Percentiles rank a stretch among this genome's conserved stretches.
These are phyloP conservation scores for Hypocryptadius cinnamomeus DNA, from an alignment of 2,113 vertebrate genomes.

Conservation along the genomic window DNA sequence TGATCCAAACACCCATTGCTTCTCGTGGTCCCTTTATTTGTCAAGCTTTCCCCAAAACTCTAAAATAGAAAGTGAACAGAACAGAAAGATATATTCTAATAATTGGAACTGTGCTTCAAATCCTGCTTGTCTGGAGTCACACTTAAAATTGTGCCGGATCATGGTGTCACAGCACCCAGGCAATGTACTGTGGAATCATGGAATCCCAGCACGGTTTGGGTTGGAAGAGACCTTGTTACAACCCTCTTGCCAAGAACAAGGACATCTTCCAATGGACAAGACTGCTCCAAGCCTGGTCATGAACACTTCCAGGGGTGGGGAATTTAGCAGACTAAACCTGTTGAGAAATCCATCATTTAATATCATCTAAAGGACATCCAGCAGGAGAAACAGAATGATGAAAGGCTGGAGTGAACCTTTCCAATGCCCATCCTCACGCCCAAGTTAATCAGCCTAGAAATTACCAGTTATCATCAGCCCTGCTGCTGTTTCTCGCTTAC, in stretches of 20 bases:
- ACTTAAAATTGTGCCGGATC: not conserved
- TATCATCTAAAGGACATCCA: not conserved
- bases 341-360: not conserved
- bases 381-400: not conserved
- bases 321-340: not conserved
- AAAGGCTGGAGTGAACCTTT: not conserved
- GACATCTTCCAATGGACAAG: not conserved
- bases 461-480: not conserved
- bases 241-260: not conserved
- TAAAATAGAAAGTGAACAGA: not conserved
- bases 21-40: not conserved
- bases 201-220: not conserved
- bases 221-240: not conserved
- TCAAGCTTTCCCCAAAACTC: not conserved
- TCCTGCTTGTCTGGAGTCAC: not conserved
- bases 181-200: too few species aligned
- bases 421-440: not conserved
- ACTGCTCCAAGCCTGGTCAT: not conserved
- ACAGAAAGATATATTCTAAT: not conserved
- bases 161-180: not conserved
- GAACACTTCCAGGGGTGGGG: not conserved
- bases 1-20: not conserved
- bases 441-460: not conserved
- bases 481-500: not conserved
- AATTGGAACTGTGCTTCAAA: not conserved